Conservation (phyloP, 1,140 invertebrate genomes). For the Plutomurus gul region DNA sequence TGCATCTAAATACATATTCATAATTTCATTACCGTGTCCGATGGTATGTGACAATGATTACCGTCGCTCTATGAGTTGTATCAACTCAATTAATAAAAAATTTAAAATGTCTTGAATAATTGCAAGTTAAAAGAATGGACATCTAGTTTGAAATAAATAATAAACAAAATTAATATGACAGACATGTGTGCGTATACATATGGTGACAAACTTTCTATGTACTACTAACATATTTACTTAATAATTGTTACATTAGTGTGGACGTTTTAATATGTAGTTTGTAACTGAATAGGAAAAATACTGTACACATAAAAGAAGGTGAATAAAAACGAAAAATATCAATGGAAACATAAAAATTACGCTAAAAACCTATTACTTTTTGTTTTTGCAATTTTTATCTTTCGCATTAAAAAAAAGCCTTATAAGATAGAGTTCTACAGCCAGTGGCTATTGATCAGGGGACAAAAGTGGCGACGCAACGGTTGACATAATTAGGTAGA, state of each 20-base stretch:
- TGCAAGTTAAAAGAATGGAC: neutral
- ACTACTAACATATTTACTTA: neutral
- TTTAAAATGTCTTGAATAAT: neutral
- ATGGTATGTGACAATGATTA: neutral
- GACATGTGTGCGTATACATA: neutral
- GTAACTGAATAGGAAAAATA: neutral
- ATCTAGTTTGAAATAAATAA: conserved; percentile 7
- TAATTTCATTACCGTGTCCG: neutral
- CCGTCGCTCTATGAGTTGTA: neutral
- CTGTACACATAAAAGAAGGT: neutral
- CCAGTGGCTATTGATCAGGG: too few species aligned
- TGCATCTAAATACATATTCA: too few species aligned
- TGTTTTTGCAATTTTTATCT: too few species aligned
- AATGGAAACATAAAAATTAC: too few species aligned
- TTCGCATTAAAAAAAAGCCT: too few species aligned
- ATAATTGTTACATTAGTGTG: neutral
- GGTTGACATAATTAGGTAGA: too few species aligned
- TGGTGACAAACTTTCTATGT: neutral
- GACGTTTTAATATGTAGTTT: neutral
- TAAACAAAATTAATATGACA: neutral
- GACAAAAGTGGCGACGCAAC: too few species aligned
- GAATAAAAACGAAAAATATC: conserved; percentile 10
- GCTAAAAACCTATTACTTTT: too few species aligned
- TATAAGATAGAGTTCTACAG: too few species aligned
- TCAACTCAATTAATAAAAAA: neutral